phyloP scores from a whole-genome alignment of 1,140 invertebrate genomes.

The Rhyzopertha dominica region DNA sequence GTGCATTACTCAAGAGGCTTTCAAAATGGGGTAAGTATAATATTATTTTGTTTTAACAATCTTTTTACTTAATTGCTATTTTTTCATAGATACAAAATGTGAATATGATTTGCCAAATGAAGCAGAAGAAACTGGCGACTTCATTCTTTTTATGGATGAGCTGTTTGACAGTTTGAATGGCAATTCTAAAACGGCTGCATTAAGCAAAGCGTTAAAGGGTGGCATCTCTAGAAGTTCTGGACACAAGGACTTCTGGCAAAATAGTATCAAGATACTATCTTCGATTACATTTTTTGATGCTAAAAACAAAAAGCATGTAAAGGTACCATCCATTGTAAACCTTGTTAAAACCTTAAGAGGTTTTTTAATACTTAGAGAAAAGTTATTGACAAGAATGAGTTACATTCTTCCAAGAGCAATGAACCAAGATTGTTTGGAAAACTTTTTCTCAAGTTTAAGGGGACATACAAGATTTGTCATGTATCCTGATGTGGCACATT shows the following conservation, averaged over 20 bases:
- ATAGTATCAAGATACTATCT: conserved; percentile 7
- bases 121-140: conserved; percentile 28
- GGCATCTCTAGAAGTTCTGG: conserved; percentile 8
- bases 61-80: conserved; percentile 3
- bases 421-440: conserved; percentile 35
- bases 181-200: conserved; percentile 10
- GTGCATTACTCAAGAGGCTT: conserved; percentile 4
- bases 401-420: conserved; percentile 15
- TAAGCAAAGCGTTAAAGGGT: conserved; percentile 17
- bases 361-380: conserved; percentile 9
- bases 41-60: conserved; percentile 5
- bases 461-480: conserved; percentile 10
- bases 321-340: conserved; percentile 15
- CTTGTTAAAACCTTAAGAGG: conserved; percentile 14
- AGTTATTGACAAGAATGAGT: neutral
- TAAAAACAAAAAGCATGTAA: conserved; percentile 10
- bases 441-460: conserved; percentile 30
- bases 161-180: conserved; percentile 22
- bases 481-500: conserved; percentile 7
- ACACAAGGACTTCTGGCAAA: conserved; percentile 15
- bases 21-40: conserved; percentile 1
- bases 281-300: conserved; percentile 14
- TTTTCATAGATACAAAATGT: conserved; percentile 2
- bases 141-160: conserved; percentile 29
- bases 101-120: conserved; percentile 26